Evolutionary conservation across 1,140 invertebrate genomes (phyloP), one percentile per base, ranked within the genome.

Genomic region (Drosophila takahashii): DNA sequence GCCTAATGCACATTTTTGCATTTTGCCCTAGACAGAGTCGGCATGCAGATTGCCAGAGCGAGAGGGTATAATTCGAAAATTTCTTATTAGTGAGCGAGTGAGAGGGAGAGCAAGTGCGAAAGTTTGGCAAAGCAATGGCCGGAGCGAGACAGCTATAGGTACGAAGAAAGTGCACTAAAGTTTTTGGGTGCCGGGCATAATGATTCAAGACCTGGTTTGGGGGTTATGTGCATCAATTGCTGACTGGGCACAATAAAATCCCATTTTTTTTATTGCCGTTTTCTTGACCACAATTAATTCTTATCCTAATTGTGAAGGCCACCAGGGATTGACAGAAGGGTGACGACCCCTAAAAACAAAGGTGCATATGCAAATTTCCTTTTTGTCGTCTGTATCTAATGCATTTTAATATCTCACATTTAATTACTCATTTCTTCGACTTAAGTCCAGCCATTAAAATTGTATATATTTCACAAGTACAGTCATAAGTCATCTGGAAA

Each of bases 1-100:
- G 85, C 81, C 81, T 87, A 87, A 86, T 86, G 81, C 81, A 86
- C 81, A 86, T 86, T 86, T 86, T 86, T 86, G 81, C 81, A 85
- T 86, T 87, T 76, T 86, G 44, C 57, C 54, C 57, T 64, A 87
- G 81, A 87, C 57, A 81, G 83, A 86, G 81, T 57, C 64, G 45
- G 65, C 69, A 76, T 75, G 83, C 62, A 44, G 32, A 57, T 32
- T 56, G 81, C 42, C 26, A 86, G 83, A 86, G 83, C 56, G 81
- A 84, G 81, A 84, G 61, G 61, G 69, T 50, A 42, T 67, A 78
- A 86, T 77, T 86, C 64, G 59, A 56, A 86, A 80, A 77, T 87
- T 86, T 86, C 81, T 86, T 86, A 86, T 87, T 75, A 86, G 83
- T 86, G 81, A 69, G 53, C 51, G 13, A 70, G 62, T 45, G 34